These are phyloP conservation scores for Mimas tiliae DNA, from an alignment of 2,888 invertebrate species.

Conservation along the genomic window DNA sequence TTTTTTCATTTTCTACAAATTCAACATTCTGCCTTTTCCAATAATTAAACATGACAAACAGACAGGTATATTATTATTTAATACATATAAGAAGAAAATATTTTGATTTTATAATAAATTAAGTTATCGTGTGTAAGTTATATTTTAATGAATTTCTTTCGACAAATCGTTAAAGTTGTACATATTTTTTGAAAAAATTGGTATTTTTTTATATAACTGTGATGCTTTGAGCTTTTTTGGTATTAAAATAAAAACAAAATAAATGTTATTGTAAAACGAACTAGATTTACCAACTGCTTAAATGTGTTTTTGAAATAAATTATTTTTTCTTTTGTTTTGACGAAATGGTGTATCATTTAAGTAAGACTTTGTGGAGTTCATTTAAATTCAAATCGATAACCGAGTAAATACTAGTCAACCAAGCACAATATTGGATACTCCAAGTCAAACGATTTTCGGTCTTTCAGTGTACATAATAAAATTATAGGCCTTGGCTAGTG, in stretches of 20 bases:
- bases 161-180: slow-evolving; percentile 12
- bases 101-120: slow-evolving; percentile 6
- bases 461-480: too few species aligned
- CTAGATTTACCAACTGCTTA: slow-evolving; percentile 28
- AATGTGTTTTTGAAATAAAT: slow-evolving; percentile 30
- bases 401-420: too few species aligned
- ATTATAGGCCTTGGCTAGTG: too few species aligned
- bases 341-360: slow-evolving; percentile 19
- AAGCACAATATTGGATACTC: too few species aligned
- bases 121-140: slow-evolving; percentile 20
- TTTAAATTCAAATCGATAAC: too few species aligned
- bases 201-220: slow-evolving; percentile 35
- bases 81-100: slow-evolving; percentile 1
- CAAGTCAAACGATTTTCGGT: too few species aligned
- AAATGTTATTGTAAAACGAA: slow-evolving; percentile 15
- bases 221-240: slow-evolving; percentile 43
- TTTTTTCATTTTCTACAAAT: background rate
- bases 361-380: too few species aligned
- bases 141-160: background rate
- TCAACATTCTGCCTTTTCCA: background rate
- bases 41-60: background rate
- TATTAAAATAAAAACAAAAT: background rate
- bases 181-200: slow-evolving; percentile 19
- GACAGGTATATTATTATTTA: background rate
- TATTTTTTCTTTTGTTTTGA: slow-evolving; percentile 29